These are phyloP conservation scores for Parasteatoda lunata DNA, from an alignment of 2,888 invertebrate genomes.

Conservation along the genomic window DNA sequence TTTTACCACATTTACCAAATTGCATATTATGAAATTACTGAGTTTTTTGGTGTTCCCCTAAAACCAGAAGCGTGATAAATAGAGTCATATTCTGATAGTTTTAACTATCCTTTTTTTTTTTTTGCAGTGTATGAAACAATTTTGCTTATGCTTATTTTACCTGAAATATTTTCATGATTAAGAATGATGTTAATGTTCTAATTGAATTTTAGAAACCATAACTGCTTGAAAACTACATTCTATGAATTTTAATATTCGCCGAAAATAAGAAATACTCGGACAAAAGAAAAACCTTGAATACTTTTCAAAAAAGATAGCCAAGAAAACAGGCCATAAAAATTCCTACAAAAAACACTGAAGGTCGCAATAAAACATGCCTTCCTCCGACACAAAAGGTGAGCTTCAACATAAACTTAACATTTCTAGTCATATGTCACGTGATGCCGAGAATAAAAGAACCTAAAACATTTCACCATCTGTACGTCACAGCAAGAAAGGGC, in stretches of 20 bases:
- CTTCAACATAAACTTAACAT: slow-evolving; percentile 34
- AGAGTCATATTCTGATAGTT: neutral
- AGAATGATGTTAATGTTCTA: too few relatives aligned
- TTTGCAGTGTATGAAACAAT: too few relatives aligned
- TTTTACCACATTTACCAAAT: too few relatives aligned
- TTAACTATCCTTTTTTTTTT: too few relatives aligned
- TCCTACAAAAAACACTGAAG: slow-evolving; percentile 10
- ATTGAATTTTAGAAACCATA: too few relatives aligned
- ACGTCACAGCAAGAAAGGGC: slow-evolving; percentile 12
- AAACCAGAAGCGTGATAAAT: too few relatives aligned
- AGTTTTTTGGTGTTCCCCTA: too few relatives aligned
- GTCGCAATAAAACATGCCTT: slow-evolving; percentile 1
- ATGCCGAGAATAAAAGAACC: slow-evolving; percentile 15
- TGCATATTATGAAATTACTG: too few relatives aligned
- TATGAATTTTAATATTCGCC: neutral
- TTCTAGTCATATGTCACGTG: slow-evolving; percentile 32
- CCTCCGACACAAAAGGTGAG: slow-evolving; percentile 1
- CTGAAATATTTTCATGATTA: neutral
- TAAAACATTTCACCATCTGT: slow-evolving; percentile 26
- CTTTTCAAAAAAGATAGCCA: slow-evolving; percentile 22
- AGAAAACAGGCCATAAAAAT: neutral
- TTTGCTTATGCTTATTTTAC: neutral
- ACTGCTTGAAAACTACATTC: neutral
- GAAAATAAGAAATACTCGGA: neutral
- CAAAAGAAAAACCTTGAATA: neutral